Conservation (phyloP, 2,888 invertebrate genomes). For the Drosophila recens region DNA sequence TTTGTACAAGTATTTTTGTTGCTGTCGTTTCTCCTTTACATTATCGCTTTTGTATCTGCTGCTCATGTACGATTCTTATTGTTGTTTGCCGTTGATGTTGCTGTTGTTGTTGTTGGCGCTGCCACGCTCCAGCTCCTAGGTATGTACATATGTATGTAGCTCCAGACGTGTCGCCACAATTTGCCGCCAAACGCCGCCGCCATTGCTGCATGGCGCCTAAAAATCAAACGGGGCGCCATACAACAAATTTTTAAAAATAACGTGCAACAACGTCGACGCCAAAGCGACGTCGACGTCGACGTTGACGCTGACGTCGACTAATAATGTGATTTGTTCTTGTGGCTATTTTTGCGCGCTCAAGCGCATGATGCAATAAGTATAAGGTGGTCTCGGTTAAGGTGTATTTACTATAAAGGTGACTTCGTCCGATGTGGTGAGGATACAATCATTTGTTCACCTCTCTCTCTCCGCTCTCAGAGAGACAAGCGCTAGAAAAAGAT, state of each 20-base stretch:
- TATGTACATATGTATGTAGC: slow-evolving; percentile 8
- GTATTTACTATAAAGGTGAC: too few relatives aligned
- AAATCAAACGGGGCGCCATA: slow-evolving; percentile 72
- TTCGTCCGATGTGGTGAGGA: too few relatives aligned
- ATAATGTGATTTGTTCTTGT: slow-evolving; percentile 75
- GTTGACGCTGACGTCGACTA: slow-evolving; percentile 42
- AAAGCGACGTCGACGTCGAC: slow-evolving; percentile 1
- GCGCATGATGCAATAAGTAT: slow-evolving; percentile 5
- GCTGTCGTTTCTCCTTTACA: slow-evolving; percentile 38
- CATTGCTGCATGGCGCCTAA: slow-evolving; percentile 74
- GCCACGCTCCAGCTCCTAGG: slow-evolving; percentile 63
- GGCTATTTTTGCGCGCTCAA: slow-evolving; percentile 57
- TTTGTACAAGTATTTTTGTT: slow-evolving; percentile 32
- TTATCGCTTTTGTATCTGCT: slow-evolving; percentile 58
- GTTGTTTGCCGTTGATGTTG: slow-evolving; percentile 42
- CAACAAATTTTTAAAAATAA: slow-evolving; percentile 63
- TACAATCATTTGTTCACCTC: too few relatives aligned
- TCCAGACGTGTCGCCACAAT: slow-evolving; percentile 83
- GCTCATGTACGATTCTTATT: slow-evolving; percentile 25
- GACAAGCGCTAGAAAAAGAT: too few relatives aligned
- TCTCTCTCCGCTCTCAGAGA: too few relatives aligned
- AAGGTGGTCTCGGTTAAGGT: too few relatives aligned
- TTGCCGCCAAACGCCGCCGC: slow-evolving; percentile 75
- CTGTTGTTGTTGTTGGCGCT: slow-evolving; percentile 48
- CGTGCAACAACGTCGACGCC: slow-evolving; percentile 58